A percentile compares a stretch with the other conserved stretches of the same genome.
Conservation (phyloP, 2,113 vertebrate species). For the Sprattus sprattus region DNA sequence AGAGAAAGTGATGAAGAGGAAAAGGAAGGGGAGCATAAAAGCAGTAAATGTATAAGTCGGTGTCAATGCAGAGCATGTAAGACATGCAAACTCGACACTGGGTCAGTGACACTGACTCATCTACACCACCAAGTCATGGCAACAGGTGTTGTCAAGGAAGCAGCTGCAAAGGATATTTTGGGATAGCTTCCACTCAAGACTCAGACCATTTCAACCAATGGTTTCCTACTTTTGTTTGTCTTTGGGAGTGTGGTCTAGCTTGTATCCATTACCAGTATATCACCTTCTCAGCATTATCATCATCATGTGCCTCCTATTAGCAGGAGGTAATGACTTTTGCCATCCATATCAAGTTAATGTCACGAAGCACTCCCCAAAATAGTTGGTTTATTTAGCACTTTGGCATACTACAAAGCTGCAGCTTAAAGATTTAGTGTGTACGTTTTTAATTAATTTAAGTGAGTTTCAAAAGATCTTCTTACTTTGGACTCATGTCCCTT, state of each 20-base stretch:
- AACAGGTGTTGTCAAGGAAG: constrained; percentile 42
- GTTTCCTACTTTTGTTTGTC: constrained; percentile 10
- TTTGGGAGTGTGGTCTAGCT: background rate
- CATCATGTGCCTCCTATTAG: background rate
- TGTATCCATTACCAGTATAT: background rate
- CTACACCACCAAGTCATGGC: constrained; percentile 21
- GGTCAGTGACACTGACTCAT: background rate
- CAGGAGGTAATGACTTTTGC: background rate
- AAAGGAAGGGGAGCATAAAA: background rate
- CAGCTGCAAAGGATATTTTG: constrained; percentile 42
- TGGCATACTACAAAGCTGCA: background rate
- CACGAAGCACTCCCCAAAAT: background rate
- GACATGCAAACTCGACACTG: constrained; percentile 25
- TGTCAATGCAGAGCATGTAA: constrained; percentile 23
- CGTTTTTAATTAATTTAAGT: background rate
- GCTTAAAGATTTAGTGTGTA: background rate
- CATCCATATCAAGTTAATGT: background rate
- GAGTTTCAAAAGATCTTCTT: background rate
- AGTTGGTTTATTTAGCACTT: background rate
- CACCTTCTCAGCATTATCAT: background rate
- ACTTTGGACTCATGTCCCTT: background rate
- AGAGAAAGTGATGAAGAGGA: background rate
- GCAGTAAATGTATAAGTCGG: background rate
- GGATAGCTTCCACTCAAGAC: constrained; percentile 28
- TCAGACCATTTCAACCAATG: background rate